Percentiles rank a stretch among this genome's conserved stretches.
These are phyloP conservation scores for Sphenodon punctatus DNA, from an alignment of 2,797 vertebrate species.

Conservation along the genomic window DNA sequence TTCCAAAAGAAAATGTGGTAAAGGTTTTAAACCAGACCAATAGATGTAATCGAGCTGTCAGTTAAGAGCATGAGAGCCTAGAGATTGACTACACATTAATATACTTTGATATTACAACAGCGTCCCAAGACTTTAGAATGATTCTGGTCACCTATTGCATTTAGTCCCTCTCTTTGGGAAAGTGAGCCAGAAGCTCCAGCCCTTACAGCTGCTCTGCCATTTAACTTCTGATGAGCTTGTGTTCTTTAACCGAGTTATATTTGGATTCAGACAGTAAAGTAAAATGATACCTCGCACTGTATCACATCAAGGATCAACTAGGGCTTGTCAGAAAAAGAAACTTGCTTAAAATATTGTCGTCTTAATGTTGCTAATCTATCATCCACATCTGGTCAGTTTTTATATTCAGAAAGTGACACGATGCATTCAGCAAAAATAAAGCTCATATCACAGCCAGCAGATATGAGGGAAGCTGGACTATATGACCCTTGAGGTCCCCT, in stretches of 20 bases:
- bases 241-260: slow-evolving; percentile 39
- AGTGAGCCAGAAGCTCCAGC: slow-evolving; percentile 44
- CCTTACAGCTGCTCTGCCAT: slow-evolving; percentile 59
- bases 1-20: too few species aligned
- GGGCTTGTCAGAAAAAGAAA: background rate
- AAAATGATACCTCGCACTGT: slow-evolving; percentile 9
- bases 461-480: too few species aligned
- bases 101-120: too few species aligned
- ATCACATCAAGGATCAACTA: background rate
- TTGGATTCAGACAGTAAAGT: slow-evolving; percentile 38
- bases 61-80: too few species aligned
- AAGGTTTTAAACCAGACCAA: too few species aligned
- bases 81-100: too few species aligned
- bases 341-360: background rate
- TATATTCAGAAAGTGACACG: fast-evolving
- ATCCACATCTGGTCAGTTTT: background rate
- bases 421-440: too few species aligned
- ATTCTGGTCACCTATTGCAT: slow-evolving; percentile 35
- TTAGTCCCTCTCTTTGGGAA: slow-evolving; percentile 1
- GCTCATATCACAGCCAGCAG: too few species aligned
- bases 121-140: slow-evolving; percentile 36
- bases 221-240: slow-evolving; percentile 45
- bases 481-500: too few species aligned
- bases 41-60: too few species aligned
- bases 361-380: fast-evolving